Conservation (phyloP, 2,797 vertebrate genomes). For the Presbytis comata region DNA sequence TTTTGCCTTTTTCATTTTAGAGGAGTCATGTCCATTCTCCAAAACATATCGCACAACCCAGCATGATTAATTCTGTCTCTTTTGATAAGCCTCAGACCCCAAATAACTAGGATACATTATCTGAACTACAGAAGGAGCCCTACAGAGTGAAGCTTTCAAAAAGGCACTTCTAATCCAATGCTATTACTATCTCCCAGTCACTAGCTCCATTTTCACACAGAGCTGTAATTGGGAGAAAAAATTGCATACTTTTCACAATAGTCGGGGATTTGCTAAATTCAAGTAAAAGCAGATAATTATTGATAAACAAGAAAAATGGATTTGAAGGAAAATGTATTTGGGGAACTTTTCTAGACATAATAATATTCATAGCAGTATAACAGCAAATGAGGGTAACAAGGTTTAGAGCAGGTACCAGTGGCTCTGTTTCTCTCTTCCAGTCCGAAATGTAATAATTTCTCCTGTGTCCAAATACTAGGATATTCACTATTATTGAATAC, state of each 20-base stretch:
- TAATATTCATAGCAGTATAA: not conserved
- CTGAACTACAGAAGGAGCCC: constrained; percentile 54
- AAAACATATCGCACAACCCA: constrained; percentile 54
- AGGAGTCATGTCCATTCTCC: constrained; percentile 49
- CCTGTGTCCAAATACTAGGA: not conserved
- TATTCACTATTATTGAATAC: not conserved
- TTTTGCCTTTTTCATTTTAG: constrained; percentile 65
- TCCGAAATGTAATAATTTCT: not conserved
- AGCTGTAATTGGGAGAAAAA: constrained; percentile 66
- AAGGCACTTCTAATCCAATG: constrained; percentile 58
- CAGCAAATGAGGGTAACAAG: not conserved
- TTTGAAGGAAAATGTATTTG: not conserved
- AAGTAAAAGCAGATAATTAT: constrained; percentile 64
- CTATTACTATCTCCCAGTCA: constrained; percentile 57
- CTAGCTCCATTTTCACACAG: constrained; percentile 64
- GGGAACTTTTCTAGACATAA: constrained; percentile 34
- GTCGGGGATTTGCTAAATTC: constrained; percentile 57
- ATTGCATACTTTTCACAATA: constrained; percentile 60
- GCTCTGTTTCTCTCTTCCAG: not conserved
- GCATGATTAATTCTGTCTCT: constrained; percentile 68
- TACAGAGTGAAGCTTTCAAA: constrained; percentile 54
- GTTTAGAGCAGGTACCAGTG: not conserved
- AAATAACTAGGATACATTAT: constrained; percentile 53
- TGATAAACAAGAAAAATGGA: constrained; percentile 48
- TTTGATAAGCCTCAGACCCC: constrained; percentile 62